Conservation (phyloP, 2,113 vertebrate genomes). For the Litocranius walleri region DNA sequence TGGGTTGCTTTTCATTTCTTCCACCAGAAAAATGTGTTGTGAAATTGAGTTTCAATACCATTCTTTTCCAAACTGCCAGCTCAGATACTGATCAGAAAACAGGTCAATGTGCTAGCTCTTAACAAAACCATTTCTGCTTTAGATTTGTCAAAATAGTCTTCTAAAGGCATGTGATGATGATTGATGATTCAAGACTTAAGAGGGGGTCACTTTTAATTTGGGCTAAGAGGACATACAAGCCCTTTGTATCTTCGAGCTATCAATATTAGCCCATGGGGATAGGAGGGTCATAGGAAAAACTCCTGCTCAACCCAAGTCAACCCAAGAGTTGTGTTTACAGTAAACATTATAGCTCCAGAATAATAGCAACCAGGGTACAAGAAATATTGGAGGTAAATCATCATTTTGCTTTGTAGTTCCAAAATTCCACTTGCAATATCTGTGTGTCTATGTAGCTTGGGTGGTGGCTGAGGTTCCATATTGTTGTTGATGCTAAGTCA, state of each 20-base stretch:
- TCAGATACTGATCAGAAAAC: slow-evolving; percentile 33
- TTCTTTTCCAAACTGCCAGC: slow-evolving; percentile 53
- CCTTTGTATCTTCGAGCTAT: neutral
- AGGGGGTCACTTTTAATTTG: neutral
- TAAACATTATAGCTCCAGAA: neutral
- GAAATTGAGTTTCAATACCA: slow-evolving; percentile 61
- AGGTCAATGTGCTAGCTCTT: neutral
- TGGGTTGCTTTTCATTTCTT: slow-evolving; percentile 26
- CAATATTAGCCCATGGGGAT: neutral
- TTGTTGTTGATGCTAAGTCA: neutral
- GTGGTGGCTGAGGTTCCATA: neutral
- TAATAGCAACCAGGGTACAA: neutral
- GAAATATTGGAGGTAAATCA: neutral
- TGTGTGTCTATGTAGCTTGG: neutral
- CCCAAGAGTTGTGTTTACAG: neutral
- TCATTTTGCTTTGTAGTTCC: neutral
- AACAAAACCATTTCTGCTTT: slow-evolving; percentile 31
- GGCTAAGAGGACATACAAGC: neutral
- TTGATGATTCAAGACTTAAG: neutral
- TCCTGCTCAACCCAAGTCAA: neutral
- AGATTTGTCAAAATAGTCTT: slow-evolving; percentile 40
- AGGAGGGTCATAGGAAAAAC: neutral
- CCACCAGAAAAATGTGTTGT: neutral
- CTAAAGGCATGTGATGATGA: neutral
- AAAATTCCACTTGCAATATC: neutral